A percentile compares a stretch with the other conserved stretches of the same genome.
Conservation (phyloP, 2,888 invertebrate species). For the Labia minor region DNA sequence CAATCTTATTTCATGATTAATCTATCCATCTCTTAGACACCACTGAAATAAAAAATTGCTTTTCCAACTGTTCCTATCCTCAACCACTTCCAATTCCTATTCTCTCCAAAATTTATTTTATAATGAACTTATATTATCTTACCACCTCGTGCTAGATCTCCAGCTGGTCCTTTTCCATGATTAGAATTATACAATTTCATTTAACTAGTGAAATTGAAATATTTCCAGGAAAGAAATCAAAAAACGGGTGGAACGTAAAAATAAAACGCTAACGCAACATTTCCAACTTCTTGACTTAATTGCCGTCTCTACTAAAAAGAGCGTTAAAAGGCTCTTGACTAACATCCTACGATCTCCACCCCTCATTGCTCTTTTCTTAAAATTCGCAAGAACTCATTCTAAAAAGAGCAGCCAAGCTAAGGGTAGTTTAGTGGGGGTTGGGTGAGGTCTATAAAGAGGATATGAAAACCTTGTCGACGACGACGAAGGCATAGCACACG, state of each 20-base stretch:
- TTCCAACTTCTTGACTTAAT: background rate
- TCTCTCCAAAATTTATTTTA: too few species aligned
- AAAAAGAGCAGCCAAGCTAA: background rate
- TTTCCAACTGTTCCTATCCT: too few species aligned
- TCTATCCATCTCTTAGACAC: too few species aligned
- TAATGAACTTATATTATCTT: too few species aligned
- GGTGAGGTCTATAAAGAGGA: background rate
- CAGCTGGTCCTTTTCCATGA: too few species aligned
- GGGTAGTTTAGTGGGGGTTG: background rate
- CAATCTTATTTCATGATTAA: too few species aligned
- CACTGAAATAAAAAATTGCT: too few species aligned
- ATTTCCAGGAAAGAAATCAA: too few species aligned
- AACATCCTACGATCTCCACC: background rate
- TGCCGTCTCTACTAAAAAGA: background rate
- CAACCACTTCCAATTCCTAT: too few species aligned
- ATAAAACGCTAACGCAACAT: conserved; percentile 7
- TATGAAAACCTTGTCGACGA: background rate
- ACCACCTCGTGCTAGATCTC: too few species aligned
- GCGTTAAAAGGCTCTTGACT: background rate
- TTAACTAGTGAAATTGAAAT: background rate
- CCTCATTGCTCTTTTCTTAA: background rate
- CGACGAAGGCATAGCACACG: too few species aligned
- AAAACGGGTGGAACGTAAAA: background rate
- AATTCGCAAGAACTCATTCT: background rate
- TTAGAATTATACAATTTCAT: background rate